Evolutionary conservation across 1,140 invertebrate genomes (phyloP).

Genomic region (Drosophila saltans): DNA sequence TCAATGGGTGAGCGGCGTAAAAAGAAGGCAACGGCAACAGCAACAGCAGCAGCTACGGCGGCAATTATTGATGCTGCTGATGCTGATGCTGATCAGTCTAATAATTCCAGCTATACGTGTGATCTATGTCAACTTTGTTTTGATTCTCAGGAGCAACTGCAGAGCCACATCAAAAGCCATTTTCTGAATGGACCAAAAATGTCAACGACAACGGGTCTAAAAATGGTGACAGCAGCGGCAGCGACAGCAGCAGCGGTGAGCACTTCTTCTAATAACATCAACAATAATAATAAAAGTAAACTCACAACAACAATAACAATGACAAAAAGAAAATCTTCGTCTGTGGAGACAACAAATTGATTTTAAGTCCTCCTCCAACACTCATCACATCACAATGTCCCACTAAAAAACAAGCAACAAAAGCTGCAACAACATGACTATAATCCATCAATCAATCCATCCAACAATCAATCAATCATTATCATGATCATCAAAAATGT

Average conservation of each 20-base stretch:
- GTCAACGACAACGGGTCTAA: conserved; percentile 5
- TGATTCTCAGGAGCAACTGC: conserved; percentile 77
- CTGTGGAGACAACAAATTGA: conserved; percentile 6
- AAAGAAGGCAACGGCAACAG: conserved; percentile 33
- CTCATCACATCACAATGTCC: not conserved
- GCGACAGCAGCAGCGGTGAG: not conserved
- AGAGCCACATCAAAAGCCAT: conserved; percentile 81
- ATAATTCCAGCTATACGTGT: conserved; percentile 74
- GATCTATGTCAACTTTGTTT: conserved; percentile 83
- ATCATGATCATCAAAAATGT: not conserved
- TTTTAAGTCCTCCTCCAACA: not conserved
- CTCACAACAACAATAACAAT: conserved; percentile 16
- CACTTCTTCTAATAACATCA: conserved; percentile 4
- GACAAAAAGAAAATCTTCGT: not conserved
- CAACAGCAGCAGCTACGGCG: conserved; percentile 27
- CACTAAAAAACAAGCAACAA: not conserved
- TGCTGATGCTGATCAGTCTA: conserved; percentile 48
- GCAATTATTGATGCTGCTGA: conserved; percentile 39
- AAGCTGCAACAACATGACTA: not conserved
- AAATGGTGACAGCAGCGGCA: not conserved
- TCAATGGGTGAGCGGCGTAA: conserved; percentile 76
- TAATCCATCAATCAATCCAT: not conserved
- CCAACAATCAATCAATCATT: conserved; percentile 2
- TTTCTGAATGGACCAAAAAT: conserved; percentile 75
- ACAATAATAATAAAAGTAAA: conserved; percentile 12